Base-by-base conservation (phyloP, 2,797 vertebrate genomes). In the Phalanger gymnotis region DNA sequence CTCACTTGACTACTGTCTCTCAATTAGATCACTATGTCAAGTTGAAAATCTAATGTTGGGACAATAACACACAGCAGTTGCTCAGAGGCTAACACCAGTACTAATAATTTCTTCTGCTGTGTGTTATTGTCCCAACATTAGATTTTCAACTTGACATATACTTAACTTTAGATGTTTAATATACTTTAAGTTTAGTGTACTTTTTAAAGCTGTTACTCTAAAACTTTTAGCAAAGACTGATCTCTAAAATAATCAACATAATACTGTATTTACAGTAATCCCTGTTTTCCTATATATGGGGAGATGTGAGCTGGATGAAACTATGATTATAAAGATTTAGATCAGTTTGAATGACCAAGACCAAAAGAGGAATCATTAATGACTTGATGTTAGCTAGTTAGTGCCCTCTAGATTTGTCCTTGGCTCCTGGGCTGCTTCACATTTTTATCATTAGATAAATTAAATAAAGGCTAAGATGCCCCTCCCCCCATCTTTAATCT, bases 181-280 rank as follows among this genome's bases (percentile, higher is more conserved):
- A n/a, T 19, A 66, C 5, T 66, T 66, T 66, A 19, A 66, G 13
- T 31, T 56, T 61, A 61, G 13, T 61, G 34, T 61, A 34, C 58
- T 34, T 34, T 61, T 61, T 5, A 61, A 61, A 56, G 30, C 58
- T 14, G 3, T 61, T 34, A 34, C 30, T 61, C 30, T 61, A 61
- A 61, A 61, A 31, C 31, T 61, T 61, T 91, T 95, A 95, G 40
- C 53, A 96, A 92, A 96, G 93, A 51, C 14, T n/a, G 22, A 40
- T 61, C 10, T 90, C 66, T 90, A 90, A 95, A 93, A 90, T 87
- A 95, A 58, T 58, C 52, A 92, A 51, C 22, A 57, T 54, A 47
- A 54, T 92, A 56, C n/a, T 66, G 53, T 58, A 53, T 34, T 96
- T 92, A 57, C 40, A 7, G 90, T 53, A 94, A 5, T 92, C 27